These are phyloP conservation scores for Sciurus vulgaris DNA, from an alignment of 2,797 vertebrate species.

Conservation along the genomic window DNA sequence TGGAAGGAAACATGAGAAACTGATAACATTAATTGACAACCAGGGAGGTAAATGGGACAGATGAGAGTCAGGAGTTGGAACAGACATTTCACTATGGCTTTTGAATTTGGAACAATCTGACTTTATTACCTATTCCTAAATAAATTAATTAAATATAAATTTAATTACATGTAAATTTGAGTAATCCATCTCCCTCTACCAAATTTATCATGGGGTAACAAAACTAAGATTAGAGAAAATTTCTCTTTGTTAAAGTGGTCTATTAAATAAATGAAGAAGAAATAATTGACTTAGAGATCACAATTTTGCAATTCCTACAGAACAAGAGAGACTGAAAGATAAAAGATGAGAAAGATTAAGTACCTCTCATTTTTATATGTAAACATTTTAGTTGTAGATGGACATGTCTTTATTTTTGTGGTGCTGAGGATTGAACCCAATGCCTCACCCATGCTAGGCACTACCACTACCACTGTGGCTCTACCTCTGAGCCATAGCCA, in stretches of 20 bases:
- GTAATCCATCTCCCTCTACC: neutral
- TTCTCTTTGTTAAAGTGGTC: neutral
- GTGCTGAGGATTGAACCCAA: too few species aligned
- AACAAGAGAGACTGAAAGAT: neutral
- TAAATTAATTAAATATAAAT: constrained; percentile 33
- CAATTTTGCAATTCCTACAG: neutral
- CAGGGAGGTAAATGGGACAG: neutral
- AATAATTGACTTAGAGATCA: neutral
- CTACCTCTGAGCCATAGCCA: too few species aligned
- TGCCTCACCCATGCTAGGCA: too few species aligned
- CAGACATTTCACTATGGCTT: constrained; percentile 17
- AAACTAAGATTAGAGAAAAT: neutral
- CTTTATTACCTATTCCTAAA: neutral
- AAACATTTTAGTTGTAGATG: too few species aligned
- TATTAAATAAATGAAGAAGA: neutral
- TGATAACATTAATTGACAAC: constrained; percentile 5
- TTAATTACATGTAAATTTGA: constrained; percentile 4
- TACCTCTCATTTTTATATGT: too few species aligned
- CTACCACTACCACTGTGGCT: too few species aligned
- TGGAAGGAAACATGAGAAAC: constrained; percentile 47
- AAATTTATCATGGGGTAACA: neutral
- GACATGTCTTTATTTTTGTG: too few species aligned
- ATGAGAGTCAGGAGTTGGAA: neutral
- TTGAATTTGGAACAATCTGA: neutral
- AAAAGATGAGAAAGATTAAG: neutral